Percentiles rank a stretch among this genome's conserved stretches.
Conservation (phyloP, 2,797 vertebrate genomes). For the Dipus sagitta region DNA sequence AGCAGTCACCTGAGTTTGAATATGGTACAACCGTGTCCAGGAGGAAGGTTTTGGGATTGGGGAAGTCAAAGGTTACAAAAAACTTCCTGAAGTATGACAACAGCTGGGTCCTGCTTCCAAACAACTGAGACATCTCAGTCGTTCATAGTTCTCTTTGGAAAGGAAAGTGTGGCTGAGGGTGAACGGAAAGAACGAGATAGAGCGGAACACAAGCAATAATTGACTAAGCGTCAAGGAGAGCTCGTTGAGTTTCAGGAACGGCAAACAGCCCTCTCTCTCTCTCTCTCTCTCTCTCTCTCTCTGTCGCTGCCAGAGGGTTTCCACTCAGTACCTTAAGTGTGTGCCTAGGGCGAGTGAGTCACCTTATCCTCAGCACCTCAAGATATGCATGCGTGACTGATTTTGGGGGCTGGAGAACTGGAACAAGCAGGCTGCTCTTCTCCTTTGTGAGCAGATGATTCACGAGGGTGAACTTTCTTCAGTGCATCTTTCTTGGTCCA, state of each 20-base stretch:
- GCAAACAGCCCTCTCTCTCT: accelerated
- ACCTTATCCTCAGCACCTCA: neutral
- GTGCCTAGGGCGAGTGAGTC: neutral
- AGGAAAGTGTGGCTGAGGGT: neutral
- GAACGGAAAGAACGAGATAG: neutral
- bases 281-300: accelerated
- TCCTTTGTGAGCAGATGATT: neutral
- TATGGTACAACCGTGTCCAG: neutral
- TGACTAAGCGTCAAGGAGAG: neutral
- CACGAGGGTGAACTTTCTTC: no score
- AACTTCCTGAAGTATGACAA: neutral
- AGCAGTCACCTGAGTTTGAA: accelerated
- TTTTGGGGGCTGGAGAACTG: no score
- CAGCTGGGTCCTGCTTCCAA: neutral
- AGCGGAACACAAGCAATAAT: neutral
- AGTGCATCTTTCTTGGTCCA: neutral
- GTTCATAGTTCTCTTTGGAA: neutral
- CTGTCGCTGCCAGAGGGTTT: accelerated
- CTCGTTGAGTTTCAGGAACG: neutral
- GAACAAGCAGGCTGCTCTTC: neutral
- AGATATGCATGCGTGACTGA: no score
- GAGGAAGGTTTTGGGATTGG: neutral
- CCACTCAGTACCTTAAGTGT: neutral
- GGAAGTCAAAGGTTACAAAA: neutral
- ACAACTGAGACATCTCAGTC: neutral